Evolutionary conservation across 2,113 vertebrate species (phyloP).

Genomic region (Daphoenositta chrysoptera): DNA sequence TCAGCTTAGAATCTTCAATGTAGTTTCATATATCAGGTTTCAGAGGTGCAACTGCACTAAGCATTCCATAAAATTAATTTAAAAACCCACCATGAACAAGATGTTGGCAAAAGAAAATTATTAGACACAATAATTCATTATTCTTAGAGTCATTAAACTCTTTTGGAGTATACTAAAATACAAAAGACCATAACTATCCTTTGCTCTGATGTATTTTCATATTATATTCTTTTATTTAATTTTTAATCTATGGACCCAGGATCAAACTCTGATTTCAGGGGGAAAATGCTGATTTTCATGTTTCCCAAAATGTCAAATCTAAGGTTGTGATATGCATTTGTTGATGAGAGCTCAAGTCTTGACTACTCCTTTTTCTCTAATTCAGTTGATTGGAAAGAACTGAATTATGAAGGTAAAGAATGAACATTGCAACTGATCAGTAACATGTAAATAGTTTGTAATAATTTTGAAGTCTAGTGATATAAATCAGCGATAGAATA

Average conservation of each 20-base stretch:
- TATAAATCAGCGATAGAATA: too few relatives aligned
- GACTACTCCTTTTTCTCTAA: neutral
- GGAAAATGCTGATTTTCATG: neutral
- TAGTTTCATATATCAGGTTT: neutral
- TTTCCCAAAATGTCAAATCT: neutral
- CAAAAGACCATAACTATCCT: neutral
- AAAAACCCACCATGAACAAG: neutral
- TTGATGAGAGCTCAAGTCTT: neutral
- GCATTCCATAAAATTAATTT: neutral
- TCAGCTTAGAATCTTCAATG: neutral
- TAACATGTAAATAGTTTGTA: neutral
- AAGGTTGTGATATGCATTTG: neutral
- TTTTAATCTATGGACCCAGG: neutral
- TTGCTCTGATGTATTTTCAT: neutral
- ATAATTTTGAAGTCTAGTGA: neutral
- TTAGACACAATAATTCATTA: neutral
- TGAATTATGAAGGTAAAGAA: neutral
- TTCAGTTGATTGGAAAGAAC: neutral
- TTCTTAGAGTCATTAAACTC: neutral
- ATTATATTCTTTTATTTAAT: neutral
- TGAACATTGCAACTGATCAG: neutral
- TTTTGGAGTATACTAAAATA: neutral
- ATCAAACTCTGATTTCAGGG: neutral
- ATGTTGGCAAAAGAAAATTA: neutral
- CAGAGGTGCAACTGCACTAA: neutral